Conservation (phyloP, 2,113 vertebrate species). For the Callithrix jacchus region DNA sequence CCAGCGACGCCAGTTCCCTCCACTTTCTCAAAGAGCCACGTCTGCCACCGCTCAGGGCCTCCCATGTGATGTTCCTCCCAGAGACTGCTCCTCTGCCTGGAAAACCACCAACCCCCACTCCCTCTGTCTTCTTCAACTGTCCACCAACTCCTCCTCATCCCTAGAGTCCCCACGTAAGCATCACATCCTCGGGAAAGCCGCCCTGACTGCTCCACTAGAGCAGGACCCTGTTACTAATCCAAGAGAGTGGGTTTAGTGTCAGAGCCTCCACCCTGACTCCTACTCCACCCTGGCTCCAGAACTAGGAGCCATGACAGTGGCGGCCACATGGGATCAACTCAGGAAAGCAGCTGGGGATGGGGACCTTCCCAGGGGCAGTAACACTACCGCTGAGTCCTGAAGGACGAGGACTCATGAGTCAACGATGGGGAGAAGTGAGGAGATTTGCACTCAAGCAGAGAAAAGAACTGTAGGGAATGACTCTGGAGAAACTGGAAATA, state of each 20-base stretch:
- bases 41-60: neutral
- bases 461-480: neutral
- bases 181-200: neutral
- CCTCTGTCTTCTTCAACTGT: neutral
- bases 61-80: neutral
- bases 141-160: neutral
- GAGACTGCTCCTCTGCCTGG: neutral
- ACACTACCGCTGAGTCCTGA: neutral
- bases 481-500: neutral
- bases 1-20: neutral
- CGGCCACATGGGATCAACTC: neutral
- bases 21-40: neutral
- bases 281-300: neutral
- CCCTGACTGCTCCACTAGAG: neutral
- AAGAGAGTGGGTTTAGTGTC: neutral
- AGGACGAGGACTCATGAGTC: neutral
- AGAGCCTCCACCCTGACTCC: neutral
- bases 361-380: too few relatives aligned
- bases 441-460: neutral
- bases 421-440: neutral
- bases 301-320: neutral
- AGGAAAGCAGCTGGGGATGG: neutral
- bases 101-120: too few relatives aligned
- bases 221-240: neutral
- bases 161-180: accelerated